These are phyloP conservation scores for Montipora sp. DNA, from an alignment of 64 coral and sea anemone species.

Conservation along the genomic window DNA sequence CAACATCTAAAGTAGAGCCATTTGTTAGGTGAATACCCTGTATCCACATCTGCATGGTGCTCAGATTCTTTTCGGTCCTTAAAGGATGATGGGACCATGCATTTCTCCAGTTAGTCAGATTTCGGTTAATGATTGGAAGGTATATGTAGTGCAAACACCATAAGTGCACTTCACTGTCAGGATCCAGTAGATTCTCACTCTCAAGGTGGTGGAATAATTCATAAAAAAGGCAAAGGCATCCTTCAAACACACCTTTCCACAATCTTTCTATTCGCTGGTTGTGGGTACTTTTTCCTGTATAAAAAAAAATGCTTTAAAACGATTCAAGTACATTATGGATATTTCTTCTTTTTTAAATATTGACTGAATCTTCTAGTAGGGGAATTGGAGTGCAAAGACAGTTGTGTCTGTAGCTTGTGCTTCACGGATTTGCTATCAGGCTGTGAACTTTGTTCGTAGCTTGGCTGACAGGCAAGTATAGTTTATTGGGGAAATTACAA, in stretches of 20 bases:
- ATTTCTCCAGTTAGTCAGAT: slow-evolving; percentile 50
- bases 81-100: slow-evolving; percentile 64
- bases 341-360: background rate
- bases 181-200: slow-evolving; percentile 24
- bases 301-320: slow-evolving; percentile 22
- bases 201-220: slow-evolving; percentile 55
- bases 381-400: slow-evolving; percentile 10
- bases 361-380: background rate
- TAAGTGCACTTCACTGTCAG: slow-evolving; percentile 31
- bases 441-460: background rate
- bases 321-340: slow-evolving; percentile 10
- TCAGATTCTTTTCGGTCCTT: slow-evolving; percentile 57
- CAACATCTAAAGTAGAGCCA: background rate
- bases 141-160: slow-evolving; percentile 68
- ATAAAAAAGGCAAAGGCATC: background rate
- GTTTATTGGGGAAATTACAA: no score
- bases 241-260: slow-evolving; percentile 16
- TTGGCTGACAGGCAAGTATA: no score
- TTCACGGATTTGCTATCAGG: background rate
- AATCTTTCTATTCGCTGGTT: background rate
- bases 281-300: background rate
- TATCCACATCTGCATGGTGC: slow-evolving; percentile 59
- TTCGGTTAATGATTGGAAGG: slow-evolving; percentile 45
- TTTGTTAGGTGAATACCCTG: background rate
- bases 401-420: slow-evolving; percentile 1